phyloP scores from a whole-genome alignment of 2,797 vertebrate species.

The Hippoglossus hippoglossus region DNA sequence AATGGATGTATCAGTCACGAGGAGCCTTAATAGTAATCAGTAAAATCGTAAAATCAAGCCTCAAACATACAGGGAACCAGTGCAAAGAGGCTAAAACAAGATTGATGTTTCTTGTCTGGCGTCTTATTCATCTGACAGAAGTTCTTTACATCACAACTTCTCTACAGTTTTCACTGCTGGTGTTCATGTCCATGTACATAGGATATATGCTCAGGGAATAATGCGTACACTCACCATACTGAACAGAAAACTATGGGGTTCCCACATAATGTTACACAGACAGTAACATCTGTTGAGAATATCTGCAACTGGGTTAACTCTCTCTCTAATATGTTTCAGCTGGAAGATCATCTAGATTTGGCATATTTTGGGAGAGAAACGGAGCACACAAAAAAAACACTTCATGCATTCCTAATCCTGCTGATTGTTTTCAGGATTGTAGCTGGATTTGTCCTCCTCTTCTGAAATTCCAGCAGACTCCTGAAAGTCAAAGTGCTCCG shows the following conservation, averaged over 20 bases:
- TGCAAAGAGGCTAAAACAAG: no score
- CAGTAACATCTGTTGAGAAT: neutral
- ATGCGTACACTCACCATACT: neutral
- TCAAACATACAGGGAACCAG: no score
- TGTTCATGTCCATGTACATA: no score
- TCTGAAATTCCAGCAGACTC: conserved; percentile 9
- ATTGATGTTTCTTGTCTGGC: no score
- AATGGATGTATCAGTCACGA: no score
- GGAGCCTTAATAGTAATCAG: no score
- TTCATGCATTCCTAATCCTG: neutral
- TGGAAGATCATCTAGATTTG: neutral
- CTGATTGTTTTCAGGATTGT: conserved; percentile 2
- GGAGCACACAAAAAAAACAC: neutral
- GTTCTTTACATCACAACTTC: neutral
- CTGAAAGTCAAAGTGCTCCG: conserved; percentile 8
- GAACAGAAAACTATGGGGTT: neutral
- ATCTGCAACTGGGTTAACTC: neutral
- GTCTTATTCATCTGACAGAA: neutral
- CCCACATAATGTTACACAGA: neutral
- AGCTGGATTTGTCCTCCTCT: conserved; percentile 12
- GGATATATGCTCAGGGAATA: neutral
- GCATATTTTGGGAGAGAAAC: conserved; percentile 3
- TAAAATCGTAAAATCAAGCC: no score
- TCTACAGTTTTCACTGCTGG: neutral
- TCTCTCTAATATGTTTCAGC: conserved; percentile 6